phyloP scores from a whole-genome alignment of 2,888 invertebrate species.

The Erebia ligea region DNA sequence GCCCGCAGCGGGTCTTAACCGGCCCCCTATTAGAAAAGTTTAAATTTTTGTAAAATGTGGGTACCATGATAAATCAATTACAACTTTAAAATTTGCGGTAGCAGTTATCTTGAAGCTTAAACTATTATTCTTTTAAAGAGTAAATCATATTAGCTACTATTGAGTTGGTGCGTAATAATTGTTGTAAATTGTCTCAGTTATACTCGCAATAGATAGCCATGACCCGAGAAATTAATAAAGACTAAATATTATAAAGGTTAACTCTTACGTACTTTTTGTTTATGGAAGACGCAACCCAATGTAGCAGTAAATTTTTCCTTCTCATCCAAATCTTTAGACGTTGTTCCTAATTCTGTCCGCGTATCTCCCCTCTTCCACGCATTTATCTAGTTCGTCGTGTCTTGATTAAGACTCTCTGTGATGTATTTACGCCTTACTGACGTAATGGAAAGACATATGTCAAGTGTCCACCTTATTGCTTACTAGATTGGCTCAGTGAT shows the following conservation, averaged over 20 bases:
- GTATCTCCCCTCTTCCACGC: slow-evolving; percentile 64
- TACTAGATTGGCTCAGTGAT: slow-evolving; percentile 74
- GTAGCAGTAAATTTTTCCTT: slow-evolving; percentile 2
- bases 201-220: too few species aligned
- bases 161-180: too few species aligned
- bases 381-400: slow-evolving; percentile 76
- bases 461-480: slow-evolving; percentile 81
- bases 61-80: slow-evolving; percentile 70
- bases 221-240: too few species aligned
- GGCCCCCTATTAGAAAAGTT: slow-evolving; percentile 66
- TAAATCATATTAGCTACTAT: too few species aligned
- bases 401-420: slow-evolving; percentile 78
- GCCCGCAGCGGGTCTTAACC: slow-evolving; percentile 68
- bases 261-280: background rate
- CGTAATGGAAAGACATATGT: slow-evolving; percentile 81
- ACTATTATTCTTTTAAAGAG: too few species aligned
- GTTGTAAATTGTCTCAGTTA: too few species aligned
- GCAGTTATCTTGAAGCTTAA: slow-evolving; percentile 44
- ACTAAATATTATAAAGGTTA: background rate
- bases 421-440: slow-evolving; percentile 79
- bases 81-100: slow-evolving; percentile 50
- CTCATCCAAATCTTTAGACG: background rate
- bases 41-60: slow-evolving; percentile 52
- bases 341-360: slow-evolving; percentile 41
- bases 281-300: background rate